Conservation (phyloP, 2,888 invertebrate species). For the Patella ulyssiponensis region DNA sequence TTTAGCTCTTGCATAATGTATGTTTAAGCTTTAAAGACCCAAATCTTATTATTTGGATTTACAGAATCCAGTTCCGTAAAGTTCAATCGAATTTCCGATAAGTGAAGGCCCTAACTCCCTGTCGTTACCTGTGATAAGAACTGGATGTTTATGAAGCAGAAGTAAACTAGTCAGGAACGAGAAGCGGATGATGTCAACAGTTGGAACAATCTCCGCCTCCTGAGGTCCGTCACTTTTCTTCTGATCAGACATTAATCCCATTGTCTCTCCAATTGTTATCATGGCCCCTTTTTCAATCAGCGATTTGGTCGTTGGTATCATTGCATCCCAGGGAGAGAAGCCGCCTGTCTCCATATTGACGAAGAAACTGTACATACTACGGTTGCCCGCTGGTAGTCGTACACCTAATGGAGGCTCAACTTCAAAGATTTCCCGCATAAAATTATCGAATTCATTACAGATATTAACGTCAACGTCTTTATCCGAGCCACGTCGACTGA, state of each 20-base stretch:
- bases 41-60: too few species aligned
- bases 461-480: conserved; percentile 61
- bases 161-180: conserved; percentile 68
- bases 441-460: conserved; percentile 71
- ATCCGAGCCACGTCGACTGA: conserved; percentile 47
- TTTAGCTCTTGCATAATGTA: too few species aligned
- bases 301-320: conserved; percentile 69
- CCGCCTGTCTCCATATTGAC: conserved; percentile 70
- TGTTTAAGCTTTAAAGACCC: too few species aligned
- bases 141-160: conserved; percentile 67
- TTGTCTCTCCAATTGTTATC: conserved; percentile 68
- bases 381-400: conserved; percentile 68
- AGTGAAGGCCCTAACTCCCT: too few species aligned
- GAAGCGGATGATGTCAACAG: conserved; percentile 71
- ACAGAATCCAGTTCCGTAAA: too few species aligned
- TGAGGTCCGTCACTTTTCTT: conserved; percentile 43
- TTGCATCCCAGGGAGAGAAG: conserved; percentile 70
- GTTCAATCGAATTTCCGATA: too few species aligned
- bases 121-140: conserved; percentile 68
- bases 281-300: conserved; percentile 70
- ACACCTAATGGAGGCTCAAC: conserved; percentile 71
- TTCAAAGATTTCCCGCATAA: conserved; percentile 70
- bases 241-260: conserved; percentile 54
- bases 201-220: conserved; percentile 67
- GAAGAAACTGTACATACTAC: conserved; percentile 71